A percentile compares a stretch with the other conserved stretches of the same genome.
Conservation (phyloP, 2,888 invertebrate species). For the Urechis unicinctus region DNA sequence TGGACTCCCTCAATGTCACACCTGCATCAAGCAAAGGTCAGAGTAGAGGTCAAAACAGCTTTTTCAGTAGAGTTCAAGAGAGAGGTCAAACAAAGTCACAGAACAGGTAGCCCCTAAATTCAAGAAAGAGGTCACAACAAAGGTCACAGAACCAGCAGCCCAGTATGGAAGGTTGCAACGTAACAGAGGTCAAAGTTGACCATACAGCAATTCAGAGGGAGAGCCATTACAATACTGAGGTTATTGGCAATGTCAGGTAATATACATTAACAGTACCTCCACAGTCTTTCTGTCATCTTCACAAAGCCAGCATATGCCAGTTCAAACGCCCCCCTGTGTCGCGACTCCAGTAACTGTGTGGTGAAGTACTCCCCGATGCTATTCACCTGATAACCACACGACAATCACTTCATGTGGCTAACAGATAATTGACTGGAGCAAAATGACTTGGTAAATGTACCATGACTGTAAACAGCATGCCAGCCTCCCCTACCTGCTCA, state of each 20-base stretch:
- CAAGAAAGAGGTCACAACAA: too few species aligned
- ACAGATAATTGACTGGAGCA: too few species aligned
- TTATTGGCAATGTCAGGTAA: background rate
- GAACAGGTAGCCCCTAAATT: too few species aligned
- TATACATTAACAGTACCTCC: slow-evolving; percentile 52
- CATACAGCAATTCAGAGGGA: background rate
- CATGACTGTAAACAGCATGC: background rate
- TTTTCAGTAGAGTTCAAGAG: too few species aligned
- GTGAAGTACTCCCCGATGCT: slow-evolving; percentile 39
- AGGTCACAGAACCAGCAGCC: too few species aligned
- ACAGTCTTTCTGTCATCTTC: slow-evolving; percentile 65
- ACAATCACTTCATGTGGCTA: too few species aligned
- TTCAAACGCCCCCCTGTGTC: slow-evolving; percentile 96
- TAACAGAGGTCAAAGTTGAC: too few species aligned
- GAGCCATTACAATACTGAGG: background rate
- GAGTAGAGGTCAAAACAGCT: background rate
- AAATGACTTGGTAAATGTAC: too few species aligned
- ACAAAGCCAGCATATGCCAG: slow-evolving; percentile 86
- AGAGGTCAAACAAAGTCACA: too few species aligned
- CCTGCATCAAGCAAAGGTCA: slow-evolving; percentile 1
- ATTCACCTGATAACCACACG: slow-evolving; percentile 26
- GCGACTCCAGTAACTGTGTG: slow-evolving; percentile 58
- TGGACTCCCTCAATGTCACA: slow-evolving; percentile 16
- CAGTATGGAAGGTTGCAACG: too few species aligned
- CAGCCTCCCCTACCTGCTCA: background rate